These are phyloP conservation scores for Micromys minutus DNA, from an alignment of 2,113 vertebrate species.

Conservation along the genomic window DNA sequence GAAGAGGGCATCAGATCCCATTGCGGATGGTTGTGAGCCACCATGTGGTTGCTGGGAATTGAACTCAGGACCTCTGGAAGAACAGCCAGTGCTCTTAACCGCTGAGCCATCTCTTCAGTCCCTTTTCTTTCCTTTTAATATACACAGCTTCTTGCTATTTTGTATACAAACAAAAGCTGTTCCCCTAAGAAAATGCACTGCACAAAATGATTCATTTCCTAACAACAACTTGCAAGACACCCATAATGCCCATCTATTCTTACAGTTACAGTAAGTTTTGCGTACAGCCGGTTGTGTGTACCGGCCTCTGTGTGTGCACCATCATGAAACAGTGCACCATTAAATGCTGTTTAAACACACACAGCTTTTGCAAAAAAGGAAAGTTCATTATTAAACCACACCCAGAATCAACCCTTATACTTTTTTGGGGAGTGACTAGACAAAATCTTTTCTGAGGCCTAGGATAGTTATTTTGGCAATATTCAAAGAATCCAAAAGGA, in stretches of 20 bases:
- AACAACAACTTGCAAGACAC: not conserved
- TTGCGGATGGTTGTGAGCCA: too few relatives aligned
- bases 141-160: not conserved
- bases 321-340: not conserved
- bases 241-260: not conserved
- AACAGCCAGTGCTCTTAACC: too few relatives aligned
- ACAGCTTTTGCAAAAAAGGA: conserved; percentile 36
- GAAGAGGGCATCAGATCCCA: too few relatives aligned
- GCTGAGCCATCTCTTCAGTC: too few relatives aligned
- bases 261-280: conserved; percentile 24
- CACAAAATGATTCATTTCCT: not conserved
- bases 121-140: not conserved
- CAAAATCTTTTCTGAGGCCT: conserved; percentile 76
- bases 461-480: conserved; percentile 76
- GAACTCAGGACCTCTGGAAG: too few relatives aligned
- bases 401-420: conserved; percentile 35
- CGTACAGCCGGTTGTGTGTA: not conserved
- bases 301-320: not conserved
- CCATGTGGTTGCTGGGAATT: too few relatives aligned
- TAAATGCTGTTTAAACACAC: conserved; percentile 4
- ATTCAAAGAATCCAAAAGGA: conserved; percentile 79
- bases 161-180: not conserved
- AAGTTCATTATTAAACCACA: conserved; percentile 58
- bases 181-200: not conserved
- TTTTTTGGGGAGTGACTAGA: conserved; percentile 80